Evolutionary conservation across 2,113 vertebrate species (phyloP).

Genomic region (Bostrychus sinensis): DNA sequence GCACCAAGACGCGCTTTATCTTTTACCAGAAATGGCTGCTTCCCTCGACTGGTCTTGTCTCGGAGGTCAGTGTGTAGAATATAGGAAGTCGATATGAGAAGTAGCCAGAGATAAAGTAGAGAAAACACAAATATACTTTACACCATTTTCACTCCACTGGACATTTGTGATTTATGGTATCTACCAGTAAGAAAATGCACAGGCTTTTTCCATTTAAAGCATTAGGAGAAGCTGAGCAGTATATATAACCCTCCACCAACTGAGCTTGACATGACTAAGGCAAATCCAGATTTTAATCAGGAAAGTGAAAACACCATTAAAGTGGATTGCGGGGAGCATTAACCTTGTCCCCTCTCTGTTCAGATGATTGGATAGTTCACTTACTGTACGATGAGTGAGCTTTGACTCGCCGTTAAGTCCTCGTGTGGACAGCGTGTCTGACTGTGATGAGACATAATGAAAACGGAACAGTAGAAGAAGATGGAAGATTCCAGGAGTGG

Average conservation of each 20-base stretch:
- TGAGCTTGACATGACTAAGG: slow-evolving; percentile 34
- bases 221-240: neutral
- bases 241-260: slow-evolving; percentile 18
- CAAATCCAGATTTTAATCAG: slow-evolving; percentile 45
- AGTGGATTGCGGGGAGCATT: slow-evolving; percentile 25
- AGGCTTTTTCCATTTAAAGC: slow-evolving; percentile 14
- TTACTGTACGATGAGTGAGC: neutral
- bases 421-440: slow-evolving; percentile 16
- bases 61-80: slow-evolving; percentile 16
- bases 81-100: slow-evolving; percentile 33
- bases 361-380: slow-evolving; percentile 29
- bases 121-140: too few relatives aligned
- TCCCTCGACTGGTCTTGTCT: neutral
- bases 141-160: slow-evolving; percentile 11
- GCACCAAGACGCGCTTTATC: slow-evolving; percentile 7
- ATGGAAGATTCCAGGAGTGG: slow-evolving; percentile 4
- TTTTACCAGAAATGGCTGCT: neutral
- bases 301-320: slow-evolving; percentile 43
- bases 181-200: slow-evolving; percentile 5
- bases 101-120: slow-evolving; percentile 19
- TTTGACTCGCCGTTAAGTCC: slow-evolving; percentile 20
- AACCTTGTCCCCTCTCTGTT: slow-evolving; percentile 23
- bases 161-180: slow-evolving; percentile 16
- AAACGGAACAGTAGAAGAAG: slow-evolving; percentile 21
- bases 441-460: slow-evolving; percentile 27